Conservation (phyloP, 2,113 vertebrate genomes). For the Xenotilapia caudafasciata region DNA sequence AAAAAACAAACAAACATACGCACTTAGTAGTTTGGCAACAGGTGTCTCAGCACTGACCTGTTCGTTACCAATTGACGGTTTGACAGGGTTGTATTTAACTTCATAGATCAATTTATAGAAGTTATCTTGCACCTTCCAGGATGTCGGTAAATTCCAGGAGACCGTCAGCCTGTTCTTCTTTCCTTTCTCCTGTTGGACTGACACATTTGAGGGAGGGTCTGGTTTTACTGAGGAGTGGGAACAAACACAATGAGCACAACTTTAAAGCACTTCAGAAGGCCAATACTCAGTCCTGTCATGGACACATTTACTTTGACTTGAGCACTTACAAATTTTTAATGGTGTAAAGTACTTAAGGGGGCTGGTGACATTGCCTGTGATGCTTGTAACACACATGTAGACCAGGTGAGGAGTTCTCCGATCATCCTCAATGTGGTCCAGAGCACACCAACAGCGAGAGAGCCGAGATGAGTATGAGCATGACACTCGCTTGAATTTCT, state of each 20-base stretch:
- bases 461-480: slow-evolving; percentile 54
- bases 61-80: neutral
- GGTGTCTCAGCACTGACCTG: slow-evolving; percentile 19
- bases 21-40: neutral
- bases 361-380: slow-evolving; percentile 52
- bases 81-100: slow-evolving; percentile 51
- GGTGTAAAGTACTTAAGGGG: slow-evolving; percentile 5
- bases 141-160: slow-evolving; percentile 52
- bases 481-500: neutral
- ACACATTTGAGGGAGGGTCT: slow-evolving; percentile 57
- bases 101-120: slow-evolving; percentile 52
- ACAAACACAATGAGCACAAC: neutral
- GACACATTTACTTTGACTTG: neutral
- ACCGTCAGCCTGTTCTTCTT: slow-evolving; percentile 31
- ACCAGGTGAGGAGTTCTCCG: neutral
- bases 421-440: slow-evolving; percentile 44
- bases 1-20: neutral
- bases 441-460: slow-evolving; percentile 66
- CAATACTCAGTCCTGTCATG: neutral
- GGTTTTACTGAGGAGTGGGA: slow-evolving; percentile 61
- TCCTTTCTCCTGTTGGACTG: slow-evolving; percentile 7
- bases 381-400: slow-evolving; percentile 62
- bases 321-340: slow-evolving; percentile 51
- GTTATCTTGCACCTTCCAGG: slow-evolving; percentile 53
- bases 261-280: neutral